Conservation (phyloP, 1,140 invertebrate species). For the Drosophila takahashii region DNA sequence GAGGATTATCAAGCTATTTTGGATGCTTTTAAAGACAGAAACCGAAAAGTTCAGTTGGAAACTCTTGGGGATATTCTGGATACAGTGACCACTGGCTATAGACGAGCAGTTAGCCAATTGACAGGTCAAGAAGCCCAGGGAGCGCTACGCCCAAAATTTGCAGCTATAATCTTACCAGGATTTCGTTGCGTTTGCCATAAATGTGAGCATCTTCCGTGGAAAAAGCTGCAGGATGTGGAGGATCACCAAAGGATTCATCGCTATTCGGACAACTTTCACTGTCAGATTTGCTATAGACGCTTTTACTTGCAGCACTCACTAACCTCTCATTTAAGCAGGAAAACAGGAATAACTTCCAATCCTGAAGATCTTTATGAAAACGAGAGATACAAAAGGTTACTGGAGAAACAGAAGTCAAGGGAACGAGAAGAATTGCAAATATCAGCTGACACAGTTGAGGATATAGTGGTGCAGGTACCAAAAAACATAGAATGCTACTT, state of each 20-base stretch:
- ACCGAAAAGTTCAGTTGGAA: neutral
- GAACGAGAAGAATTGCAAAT: neutral
- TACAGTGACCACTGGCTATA: constrained; percentile 46
- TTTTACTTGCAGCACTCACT: constrained; percentile 49
- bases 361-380: constrained; percentile 18
- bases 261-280: constrained; percentile 45
- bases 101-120: constrained; percentile 16
- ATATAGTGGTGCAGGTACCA: constrained; percentile 11
- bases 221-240: constrained; percentile 23
- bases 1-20: constrained; percentile 23
- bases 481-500: neutral
- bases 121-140: neutral
- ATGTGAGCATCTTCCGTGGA: constrained; percentile 34
- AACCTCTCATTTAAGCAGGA: constrained; percentile 20
- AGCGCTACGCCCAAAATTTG: constrained; percentile 14
- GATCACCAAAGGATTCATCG: constrained; percentile 31
- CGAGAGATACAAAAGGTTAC: constrained; percentile 15
- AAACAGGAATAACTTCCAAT: neutral
- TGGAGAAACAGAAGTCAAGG: constrained; percentile 1
- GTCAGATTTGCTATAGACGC: constrained; percentile 38
- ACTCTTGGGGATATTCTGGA: constrained; percentile 32
- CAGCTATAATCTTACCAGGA: neutral
- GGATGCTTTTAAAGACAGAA: neutral
- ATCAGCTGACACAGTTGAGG: constrained; percentile 1
- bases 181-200: constrained; percentile 31